A percentile compares a stretch with the other conserved stretches of the same genome.
Conservation (phyloP, 2,888 invertebrate species). For the Lycophotia porphyrea region DNA sequence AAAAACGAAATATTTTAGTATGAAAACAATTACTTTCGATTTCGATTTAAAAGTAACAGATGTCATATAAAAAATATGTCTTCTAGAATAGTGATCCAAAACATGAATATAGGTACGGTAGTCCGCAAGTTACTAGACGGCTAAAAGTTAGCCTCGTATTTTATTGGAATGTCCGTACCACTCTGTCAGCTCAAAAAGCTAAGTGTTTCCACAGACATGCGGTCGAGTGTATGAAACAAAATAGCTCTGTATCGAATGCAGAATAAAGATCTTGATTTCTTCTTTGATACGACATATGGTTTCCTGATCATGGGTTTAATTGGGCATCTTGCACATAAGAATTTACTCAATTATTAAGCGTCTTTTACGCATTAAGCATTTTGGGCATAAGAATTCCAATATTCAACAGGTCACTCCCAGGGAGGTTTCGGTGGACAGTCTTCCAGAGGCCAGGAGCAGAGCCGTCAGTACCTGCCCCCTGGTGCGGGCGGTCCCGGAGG, state of each 20-base stretch:
- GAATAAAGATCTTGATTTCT: neutral
- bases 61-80: neutral
- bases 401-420: conserved; percentile 64
- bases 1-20: neutral
- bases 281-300: neutral
- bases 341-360: neutral
- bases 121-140: neutral
- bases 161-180: neutral
- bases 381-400: too few relatives aligned
- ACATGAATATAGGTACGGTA: neutral
- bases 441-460: conserved; percentile 75
- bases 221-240: neutral
- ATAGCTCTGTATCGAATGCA: neutral
- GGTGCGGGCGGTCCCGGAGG: conserved; percentile 71
- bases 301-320: neutral
- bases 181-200: neutral
- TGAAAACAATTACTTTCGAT: neutral
- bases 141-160: neutral
- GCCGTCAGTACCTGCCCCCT: conserved; percentile 84
- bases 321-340: neutral
- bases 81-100: neutral
- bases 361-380: too few relatives aligned
- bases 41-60: neutral
- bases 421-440: conserved; percentile 57
- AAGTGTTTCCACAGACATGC: neutral